A percentile compares a stretch with the other conserved stretches of the same genome.
Conservation (phyloP, 2,797 vertebrate species). For the Huso huso region DNA sequence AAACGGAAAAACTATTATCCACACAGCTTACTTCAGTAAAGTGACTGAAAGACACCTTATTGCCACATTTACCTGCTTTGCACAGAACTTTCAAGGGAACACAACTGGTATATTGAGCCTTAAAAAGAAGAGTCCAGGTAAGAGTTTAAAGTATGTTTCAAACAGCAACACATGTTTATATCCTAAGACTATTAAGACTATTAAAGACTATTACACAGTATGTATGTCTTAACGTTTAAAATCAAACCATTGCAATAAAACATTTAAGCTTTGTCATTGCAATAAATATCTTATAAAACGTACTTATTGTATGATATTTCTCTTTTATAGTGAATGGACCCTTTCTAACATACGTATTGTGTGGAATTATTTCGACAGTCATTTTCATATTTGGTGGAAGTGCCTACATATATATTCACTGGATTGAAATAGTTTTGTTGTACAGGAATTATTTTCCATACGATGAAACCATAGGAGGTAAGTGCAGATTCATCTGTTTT, state of each 20-base stretch:
- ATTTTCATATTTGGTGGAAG: constrained; percentile 35
- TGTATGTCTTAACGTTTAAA: too few relatives aligned
- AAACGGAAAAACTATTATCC: constrained; percentile 10
- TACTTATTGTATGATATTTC: too few relatives aligned
- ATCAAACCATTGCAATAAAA: too few relatives aligned
- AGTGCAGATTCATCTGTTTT: constrained; percentile 22
- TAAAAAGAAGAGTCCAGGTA: constrained; percentile 58
- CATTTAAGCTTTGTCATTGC: too few relatives aligned
- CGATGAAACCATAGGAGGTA: constrained; percentile 48
- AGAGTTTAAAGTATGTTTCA: too few relatives aligned
- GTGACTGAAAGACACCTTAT: constrained; percentile 56
- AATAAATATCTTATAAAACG: too few relatives aligned
- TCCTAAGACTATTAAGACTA: too few relatives aligned
- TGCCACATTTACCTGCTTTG: constrained; percentile 61
- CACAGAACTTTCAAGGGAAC: constrained; percentile 61
- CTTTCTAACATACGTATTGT: constrained; percentile 23
- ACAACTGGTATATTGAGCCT: constrained; percentile 49
- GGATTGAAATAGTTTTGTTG: constrained; percentile 71
- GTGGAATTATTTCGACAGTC: constrained; percentile 34
- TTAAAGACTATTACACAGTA: too few relatives aligned
- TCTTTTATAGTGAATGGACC: constrained; percentile 2
- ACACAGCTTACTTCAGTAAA: constrained; percentile 38
- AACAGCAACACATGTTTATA: too few relatives aligned
- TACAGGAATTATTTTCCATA: constrained; percentile 53
- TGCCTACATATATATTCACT: constrained; percentile 48